These are phyloP conservation scores for Lamproptera curius DNA, from an alignment of 2,888 invertebrate species.

Conservation along the genomic window DNA sequence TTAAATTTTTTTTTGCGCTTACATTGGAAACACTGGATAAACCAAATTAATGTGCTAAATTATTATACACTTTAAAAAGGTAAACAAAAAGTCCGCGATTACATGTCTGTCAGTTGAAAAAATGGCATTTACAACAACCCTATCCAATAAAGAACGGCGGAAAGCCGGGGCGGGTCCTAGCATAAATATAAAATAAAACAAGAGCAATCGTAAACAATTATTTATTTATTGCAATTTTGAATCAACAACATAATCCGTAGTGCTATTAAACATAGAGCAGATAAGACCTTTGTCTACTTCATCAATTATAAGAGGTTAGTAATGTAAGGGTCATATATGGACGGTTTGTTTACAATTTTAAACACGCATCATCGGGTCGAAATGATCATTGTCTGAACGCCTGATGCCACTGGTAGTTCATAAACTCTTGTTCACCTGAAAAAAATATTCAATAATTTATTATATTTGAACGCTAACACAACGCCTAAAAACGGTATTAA, in stretches of 20 bases:
- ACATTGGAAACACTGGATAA: too few relatives aligned
- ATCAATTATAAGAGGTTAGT: neutral
- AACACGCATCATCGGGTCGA: constrained; percentile 96
- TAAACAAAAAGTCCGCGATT: too few relatives aligned
- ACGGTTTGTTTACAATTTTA: constrained; percentile 82
- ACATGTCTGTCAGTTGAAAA: too few relatives aligned
- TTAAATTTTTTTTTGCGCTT: too few relatives aligned
- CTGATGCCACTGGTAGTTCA: constrained; percentile 94
- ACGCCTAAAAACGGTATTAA: too few relatives aligned
- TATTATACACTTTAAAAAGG: too few relatives aligned
- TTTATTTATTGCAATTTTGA: neutral
- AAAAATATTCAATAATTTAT: too few relatives aligned
- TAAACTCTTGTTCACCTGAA: constrained; percentile 94
- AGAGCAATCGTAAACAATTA: neutral
- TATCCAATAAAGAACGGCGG: too few relatives aligned
- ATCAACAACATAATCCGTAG: constrained; percentile 2
- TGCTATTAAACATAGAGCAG: constrained; percentile 3
- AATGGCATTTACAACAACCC: too few relatives aligned
- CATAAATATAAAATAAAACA: neutral
- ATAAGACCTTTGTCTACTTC: neutral
- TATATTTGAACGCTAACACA: too few relatives aligned
- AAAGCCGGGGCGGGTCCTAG: too few relatives aligned
- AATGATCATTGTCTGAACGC: constrained; percentile 96
- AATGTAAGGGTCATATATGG: neutral
- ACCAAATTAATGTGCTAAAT: too few relatives aligned